Conservation (phyloP, 1,140 invertebrate genomes). For the Drosophila sucinea region DNA sequence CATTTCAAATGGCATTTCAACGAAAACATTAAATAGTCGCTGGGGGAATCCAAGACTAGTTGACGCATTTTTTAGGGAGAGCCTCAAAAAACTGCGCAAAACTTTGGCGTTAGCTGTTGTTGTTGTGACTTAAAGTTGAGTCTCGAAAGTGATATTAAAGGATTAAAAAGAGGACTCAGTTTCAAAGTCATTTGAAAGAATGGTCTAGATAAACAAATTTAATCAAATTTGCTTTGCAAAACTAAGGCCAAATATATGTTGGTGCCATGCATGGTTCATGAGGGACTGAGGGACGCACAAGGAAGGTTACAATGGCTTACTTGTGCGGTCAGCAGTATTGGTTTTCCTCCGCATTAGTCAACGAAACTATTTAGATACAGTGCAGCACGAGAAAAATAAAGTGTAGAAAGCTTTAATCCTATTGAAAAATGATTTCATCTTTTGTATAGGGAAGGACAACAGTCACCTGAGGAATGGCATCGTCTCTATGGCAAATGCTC, state of each 20-base stretch:
- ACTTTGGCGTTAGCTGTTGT: neutral
- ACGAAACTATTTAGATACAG: neutral
- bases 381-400: no score
- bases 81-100: neutral
- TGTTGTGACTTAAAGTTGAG: constrained; percentile 1
- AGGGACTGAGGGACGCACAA: no score
- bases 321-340: no score
- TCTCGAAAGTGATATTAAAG: constrained; percentile 3
- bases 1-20: constrained; percentile 8
- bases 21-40: constrained; percentile 4
- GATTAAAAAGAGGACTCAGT: neutral
- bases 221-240: no score
- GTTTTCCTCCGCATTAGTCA: no score
- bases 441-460: constrained; percentile 94
- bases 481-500: constrained; percentile 98
- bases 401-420: neutral
- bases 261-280: no score
- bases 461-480: constrained; percentile 98
- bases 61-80: constrained; percentile 1
- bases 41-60: neutral
- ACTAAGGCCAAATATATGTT: no score
- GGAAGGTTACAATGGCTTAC: no score
- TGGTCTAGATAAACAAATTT: no score
- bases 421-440: constrained; percentile 20
- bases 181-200: neutral